These are phyloP conservation scores for Drosophila mauritiana DNA, from an alignment of 1,140 invertebrate genomes.

Conservation along the genomic window DNA sequence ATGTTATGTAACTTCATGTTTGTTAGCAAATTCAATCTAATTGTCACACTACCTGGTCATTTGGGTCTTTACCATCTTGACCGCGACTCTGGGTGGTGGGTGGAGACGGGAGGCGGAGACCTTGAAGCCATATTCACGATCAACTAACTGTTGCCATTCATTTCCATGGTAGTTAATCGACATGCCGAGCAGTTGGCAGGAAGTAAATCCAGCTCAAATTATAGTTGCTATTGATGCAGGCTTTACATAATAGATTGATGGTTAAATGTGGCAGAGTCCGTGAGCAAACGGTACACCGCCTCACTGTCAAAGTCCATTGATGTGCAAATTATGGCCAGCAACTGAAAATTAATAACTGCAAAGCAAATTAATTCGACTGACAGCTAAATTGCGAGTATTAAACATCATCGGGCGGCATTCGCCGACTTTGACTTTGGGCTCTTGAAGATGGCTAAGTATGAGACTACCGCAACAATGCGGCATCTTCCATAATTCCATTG, in stretches of 20 bases:
- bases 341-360: slow-evolving; percentile 42
- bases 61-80: slow-evolving; percentile 2
- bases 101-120: slow-evolving; percentile 4
- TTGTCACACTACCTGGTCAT: slow-evolving; percentile 33
- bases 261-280: slow-evolving; percentile 11
- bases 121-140: slow-evolving; percentile 41
- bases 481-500: slow-evolving; percentile 40
- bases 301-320: slow-evolving; percentile 75
- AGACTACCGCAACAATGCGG: slow-evolving; percentile 8
- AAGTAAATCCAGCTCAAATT: slow-evolving; percentile 55
- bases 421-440: slow-evolving; percentile 20
- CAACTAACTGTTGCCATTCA: slow-evolving; percentile 51
- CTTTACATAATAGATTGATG: slow-evolving; percentile 35
- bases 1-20: too few relatives aligned
- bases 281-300: slow-evolving; percentile 59
- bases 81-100: slow-evolving; percentile 4
- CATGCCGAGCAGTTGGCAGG: slow-evolving; percentile 34
- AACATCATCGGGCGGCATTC: slow-evolving; percentile 1
- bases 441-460: slow-evolving; percentile 12
- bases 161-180: slow-evolving; percentile 63
- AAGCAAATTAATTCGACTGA: slow-evolving; percentile 21
- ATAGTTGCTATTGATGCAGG: slow-evolving; percentile 65
- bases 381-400: slow-evolving; percentile 24
- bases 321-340: slow-evolving; percentile 72
- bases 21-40: slow-evolving; percentile 12